Base-by-base conservation (phyloP, 2,797 vertebrate species). In the Melopsittacus undulatus region DNA sequence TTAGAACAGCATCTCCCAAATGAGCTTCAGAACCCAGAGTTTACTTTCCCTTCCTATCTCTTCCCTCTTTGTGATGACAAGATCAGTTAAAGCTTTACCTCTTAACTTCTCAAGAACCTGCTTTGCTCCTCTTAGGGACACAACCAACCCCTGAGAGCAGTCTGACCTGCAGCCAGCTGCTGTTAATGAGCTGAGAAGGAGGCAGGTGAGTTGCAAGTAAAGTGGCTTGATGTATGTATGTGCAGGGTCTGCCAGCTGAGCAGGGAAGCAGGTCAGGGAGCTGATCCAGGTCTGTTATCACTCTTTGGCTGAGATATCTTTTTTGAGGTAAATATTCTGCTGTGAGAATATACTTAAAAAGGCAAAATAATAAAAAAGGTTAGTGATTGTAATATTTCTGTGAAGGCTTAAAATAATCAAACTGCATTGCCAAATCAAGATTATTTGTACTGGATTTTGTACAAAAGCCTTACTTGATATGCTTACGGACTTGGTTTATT, bases 191-290 rank as follows among this genome's bases (percentile, higher is more conserved):
- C 68, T 64, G 49, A 70, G 62, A 59, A 57, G 43, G 27, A 32
- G 12, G 42, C 46, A 69, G 62, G 76, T 66, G 64, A 89, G 64
- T 67, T 0, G 0, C n/a, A 13, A 57, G 27, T 78, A 22, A 49
- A 63, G 9, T n/a, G 51, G 34, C 30, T 20, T 46, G 21, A 26
- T 42, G 17, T 2, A 17, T 1, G 0, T 63, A 57, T 66, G n/a
- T 49, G 46, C 18, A 40, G 42, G 18, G 17, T 51, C 19, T 79
- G 26, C 49, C n/a, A 29, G 40, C 27, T 40, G n/a, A 4, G 5
- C 29, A 38, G 24, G 11, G 27, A 78, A 34, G 27, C 13, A 7
- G 30, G 24, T 49, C 26, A 56, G 67, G 48, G 42, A 46, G 63
- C 26, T 64, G 19, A 24, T 52, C 30, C 4, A 1, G 34, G 34